phyloP scores from a whole-genome alignment of 2,113 vertebrate species.

The Martes martes region DNA sequence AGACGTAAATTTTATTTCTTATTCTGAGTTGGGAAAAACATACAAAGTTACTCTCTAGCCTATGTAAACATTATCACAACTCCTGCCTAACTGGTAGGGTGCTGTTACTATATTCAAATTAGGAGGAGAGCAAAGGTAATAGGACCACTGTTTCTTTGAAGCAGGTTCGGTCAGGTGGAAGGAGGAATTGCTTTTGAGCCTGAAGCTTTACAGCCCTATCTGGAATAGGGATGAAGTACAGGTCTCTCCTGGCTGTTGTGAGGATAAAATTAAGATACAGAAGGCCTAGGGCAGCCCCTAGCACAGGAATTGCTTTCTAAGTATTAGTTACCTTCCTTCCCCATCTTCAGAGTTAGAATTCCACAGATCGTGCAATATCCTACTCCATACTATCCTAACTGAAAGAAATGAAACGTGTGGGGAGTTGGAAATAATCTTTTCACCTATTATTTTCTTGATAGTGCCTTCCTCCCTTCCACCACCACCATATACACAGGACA shows the following conservation, averaged over 20 bases:
- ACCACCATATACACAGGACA: neutral
- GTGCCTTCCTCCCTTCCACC: neutral
- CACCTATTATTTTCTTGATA: neutral
- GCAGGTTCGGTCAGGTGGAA: neutral
- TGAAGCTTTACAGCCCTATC: neutral
- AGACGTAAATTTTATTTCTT: neutral
- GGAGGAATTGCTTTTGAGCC: neutral
- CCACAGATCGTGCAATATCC: neutral
- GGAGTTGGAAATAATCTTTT: neutral
- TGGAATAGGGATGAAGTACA: neutral
- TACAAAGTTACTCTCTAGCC: neutral
- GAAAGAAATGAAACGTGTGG: neutral
- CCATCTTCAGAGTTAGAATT: slow-evolving; percentile 2
- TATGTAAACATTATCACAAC: neutral
- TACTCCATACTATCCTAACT: neutral
- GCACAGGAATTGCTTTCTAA: neutral
- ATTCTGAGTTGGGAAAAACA: neutral
- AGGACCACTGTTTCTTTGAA: neutral
- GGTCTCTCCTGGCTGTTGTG: neutral
- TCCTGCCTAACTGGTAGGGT: neutral
- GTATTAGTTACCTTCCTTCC: neutral
- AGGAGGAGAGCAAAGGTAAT: neutral
- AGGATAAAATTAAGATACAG: neutral
- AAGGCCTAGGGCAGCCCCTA: neutral
- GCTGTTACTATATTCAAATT: neutral